Percentiles rank a stretch among this genome's conserved stretches.
Conservation (phyloP, 2,797 vertebrate species). For the Todus mexicanus region DNA sequence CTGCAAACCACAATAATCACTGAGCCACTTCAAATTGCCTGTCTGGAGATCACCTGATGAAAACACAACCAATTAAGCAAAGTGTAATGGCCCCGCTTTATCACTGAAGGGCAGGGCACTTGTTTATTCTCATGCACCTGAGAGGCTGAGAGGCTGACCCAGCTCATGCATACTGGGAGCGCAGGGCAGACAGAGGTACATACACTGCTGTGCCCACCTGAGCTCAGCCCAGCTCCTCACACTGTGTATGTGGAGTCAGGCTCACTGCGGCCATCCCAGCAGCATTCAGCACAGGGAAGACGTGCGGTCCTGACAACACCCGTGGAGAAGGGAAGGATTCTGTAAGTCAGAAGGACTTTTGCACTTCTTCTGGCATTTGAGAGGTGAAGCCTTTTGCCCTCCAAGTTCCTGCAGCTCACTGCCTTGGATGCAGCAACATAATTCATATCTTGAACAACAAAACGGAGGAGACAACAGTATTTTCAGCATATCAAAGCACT, state of each 20-base stretch:
- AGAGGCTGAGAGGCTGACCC: background rate
- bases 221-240: background rate
- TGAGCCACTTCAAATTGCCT: background rate
- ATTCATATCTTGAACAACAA: background rate
- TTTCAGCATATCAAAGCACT: background rate
- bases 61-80: background rate
- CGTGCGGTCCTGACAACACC: background rate
- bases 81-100: background rate
- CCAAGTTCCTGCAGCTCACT: background rate
- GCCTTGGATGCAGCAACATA: background rate
- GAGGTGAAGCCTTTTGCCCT: background rate
- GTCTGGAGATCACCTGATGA: conserved; percentile 15
- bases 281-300: background rate
- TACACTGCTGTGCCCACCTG: fast-evolving
- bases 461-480: background rate
- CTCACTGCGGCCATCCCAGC: fast-evolving
- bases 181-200: fast-evolving
- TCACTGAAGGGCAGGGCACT: background rate
- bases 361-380: fast-evolving
- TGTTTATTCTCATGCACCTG: background rate
- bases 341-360: background rate
- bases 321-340: background rate
- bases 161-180: fast-evolving
- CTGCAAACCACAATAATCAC: conserved; percentile 24
- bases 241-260: fast-evolving